Base-by-base conservation (phyloP, 2,888 invertebrate species). In the Ormyrus nitidulus region DNA sequence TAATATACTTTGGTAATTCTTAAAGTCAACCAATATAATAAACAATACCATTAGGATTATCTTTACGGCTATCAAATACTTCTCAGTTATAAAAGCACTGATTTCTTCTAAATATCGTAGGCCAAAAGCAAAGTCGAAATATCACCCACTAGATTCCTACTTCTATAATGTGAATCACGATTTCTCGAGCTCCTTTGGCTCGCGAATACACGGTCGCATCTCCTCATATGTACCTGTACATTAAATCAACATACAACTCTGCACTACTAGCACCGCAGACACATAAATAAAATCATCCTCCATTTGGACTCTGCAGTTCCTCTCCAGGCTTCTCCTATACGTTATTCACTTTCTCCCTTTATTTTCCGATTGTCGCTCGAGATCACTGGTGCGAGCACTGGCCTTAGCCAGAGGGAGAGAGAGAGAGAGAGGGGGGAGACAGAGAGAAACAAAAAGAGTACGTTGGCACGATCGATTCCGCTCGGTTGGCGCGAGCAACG, bases 211-310 rank as follows among this genome's bases (percentile, higher is more conserved):
- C 34, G 34, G 34, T 34, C 34, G 34, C 34, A 34, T 34, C 34
- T 34, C 34, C 34, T 34, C 34, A 34, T 34, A 34, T 34, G 34
- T 34, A 34, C 34, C 34, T 34, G 34, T 34, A 34, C n/a, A 59
- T 75, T 66, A 66, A 75, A 70, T 34, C 51, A 49, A 9, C 44
- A 46, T 61, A 68, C 54, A 9, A 54, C 48, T 49, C 48, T 59
- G 13, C 53, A 53, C 49, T 54, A 6, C 1, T 19, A 9, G 10
- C 51, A n/a, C 49, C 9, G 51, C 68, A 34, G 34, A 34, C 34
- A 34, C 34, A 56, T 74, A 79, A 79, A 79, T 74, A 79, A 79
- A 79, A 65, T 70, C 54, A 73, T 68, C 44, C 44, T 53, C 44
- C 54, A 46, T 59, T 34, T 34, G 8, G 44, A 6, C 49, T 7